These are phyloP conservation scores for Bubo scandiacus DNA, from an alignment of 2,113 vertebrate genomes.

Conservation along the genomic window DNA sequence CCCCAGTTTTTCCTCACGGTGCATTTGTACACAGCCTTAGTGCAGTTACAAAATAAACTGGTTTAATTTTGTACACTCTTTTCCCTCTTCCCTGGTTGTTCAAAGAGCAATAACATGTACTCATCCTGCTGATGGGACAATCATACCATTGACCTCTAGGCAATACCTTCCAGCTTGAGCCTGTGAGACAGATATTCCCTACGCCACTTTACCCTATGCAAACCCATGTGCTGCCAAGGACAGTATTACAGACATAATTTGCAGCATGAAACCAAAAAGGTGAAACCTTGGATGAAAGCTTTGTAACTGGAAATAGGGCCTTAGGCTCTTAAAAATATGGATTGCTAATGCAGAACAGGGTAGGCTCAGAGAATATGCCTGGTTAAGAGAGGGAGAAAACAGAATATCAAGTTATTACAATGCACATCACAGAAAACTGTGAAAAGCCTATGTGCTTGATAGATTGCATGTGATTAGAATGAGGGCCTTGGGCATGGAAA, in stretches of 20 bases:
- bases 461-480: constrained; percentile 10
- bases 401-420: constrained; percentile 6
- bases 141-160: background rate
- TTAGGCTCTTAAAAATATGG: background rate
- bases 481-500: background rate
- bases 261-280: background rate
- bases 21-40: background rate
- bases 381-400: background rate
- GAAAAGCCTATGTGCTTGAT: constrained; percentile 21
- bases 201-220: background rate
- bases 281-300: background rate
- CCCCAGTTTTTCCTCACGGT: background rate
- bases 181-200: background rate
- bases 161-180: background rate
- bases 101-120: background rate
- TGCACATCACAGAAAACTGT: background rate
- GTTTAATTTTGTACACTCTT: background rate
- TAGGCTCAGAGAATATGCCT: background rate
- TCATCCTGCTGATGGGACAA: background rate
- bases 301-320: constrained; percentile 19
- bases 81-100: background rate
- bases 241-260: background rate
- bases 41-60: background rate
- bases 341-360: background rate
- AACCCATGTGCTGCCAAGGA: background rate